phyloP scores from a whole-genome alignment of 1,140 invertebrate genomes.

The Drosophila bocki region DNA sequence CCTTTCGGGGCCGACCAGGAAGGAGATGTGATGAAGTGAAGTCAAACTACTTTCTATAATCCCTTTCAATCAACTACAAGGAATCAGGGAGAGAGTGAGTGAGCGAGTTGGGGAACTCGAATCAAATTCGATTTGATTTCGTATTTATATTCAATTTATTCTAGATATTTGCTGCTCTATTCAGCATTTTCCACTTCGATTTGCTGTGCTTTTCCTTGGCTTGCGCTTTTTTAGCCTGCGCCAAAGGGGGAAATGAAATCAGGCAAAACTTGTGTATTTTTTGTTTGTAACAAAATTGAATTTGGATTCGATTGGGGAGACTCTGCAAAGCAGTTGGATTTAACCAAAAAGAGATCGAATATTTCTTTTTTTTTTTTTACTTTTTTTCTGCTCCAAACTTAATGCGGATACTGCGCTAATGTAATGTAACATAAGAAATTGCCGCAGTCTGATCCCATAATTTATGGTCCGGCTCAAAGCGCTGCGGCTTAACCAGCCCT shows the following conservation, averaged over 20 bases:
- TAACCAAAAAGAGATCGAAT: not conserved
- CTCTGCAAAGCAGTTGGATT: conserved; percentile 11
- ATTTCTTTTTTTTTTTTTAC: not conserved
- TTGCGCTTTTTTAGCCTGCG: conserved; percentile 36
- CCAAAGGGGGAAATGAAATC: conserved; percentile 37
- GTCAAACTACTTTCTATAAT: conserved; percentile 47
- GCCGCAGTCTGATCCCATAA: conserved; percentile 61
- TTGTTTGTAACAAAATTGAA: conserved; percentile 49
- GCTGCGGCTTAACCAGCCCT: conserved; percentile 33
- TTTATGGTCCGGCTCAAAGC: conserved; percentile 61
- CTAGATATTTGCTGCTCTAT: conserved; percentile 68
- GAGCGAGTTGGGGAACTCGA: conserved; percentile 4
- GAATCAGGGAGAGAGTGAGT: conserved; percentile 15
- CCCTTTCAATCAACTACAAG: conserved; percentile 51
- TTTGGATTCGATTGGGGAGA: conserved; percentile 28
- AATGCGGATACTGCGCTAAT: conserved; percentile 19
- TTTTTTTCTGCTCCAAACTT: not conserved
- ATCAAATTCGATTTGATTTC: conserved; percentile 71
- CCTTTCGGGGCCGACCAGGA: not conserved
- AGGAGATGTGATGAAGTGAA: conserved; percentile 4
- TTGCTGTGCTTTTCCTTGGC: conserved; percentile 26
- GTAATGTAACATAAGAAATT: conserved; percentile 55
- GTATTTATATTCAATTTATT: conserved; percentile 80
- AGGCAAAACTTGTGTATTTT: conserved; percentile 49
- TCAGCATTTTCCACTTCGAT: conserved; percentile 49